Conservation (phyloP, 1,140 invertebrate species). For the Globodera rostochiensis region DNA sequence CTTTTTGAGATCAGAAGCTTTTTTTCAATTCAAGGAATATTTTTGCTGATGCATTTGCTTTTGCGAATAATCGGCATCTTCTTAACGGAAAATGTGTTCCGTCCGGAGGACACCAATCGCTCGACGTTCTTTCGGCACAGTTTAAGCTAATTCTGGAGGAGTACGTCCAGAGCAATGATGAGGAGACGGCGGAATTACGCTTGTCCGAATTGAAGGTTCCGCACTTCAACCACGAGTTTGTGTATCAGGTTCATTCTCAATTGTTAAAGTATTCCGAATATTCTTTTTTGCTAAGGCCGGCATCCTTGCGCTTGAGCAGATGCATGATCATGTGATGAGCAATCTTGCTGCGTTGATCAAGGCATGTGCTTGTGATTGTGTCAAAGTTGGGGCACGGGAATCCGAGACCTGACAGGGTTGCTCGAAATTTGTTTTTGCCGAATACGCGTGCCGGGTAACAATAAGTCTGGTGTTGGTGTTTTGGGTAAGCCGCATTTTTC, state of each 20-base stretch:
- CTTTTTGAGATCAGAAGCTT: constrained; percentile 9
- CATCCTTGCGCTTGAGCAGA: constrained; percentile 48
- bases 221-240: constrained; percentile 51
- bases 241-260: constrained; percentile 36
- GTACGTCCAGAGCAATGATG: constrained; percentile 41
- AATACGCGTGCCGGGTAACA: too few relatives aligned
- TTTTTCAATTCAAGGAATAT: constrained; percentile 14
- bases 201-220: constrained; percentile 44
- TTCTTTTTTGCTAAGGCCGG: constrained; percentile 38
- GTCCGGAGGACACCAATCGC: constrained; percentile 37
- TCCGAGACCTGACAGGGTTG: too few relatives aligned
- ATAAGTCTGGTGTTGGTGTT: too few relatives aligned
- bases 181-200: constrained; percentile 37
- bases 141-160: constrained; percentile 47
- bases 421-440: too few relatives aligned
- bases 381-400: constrained; percentile 8
- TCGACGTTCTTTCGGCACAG: constrained; percentile 46
- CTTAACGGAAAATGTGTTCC: constrained; percentile 35
- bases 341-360: constrained; percentile 39
- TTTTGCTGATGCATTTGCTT: constrained; percentile 39
- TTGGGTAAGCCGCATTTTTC: too few relatives aligned
- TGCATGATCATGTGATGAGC: constrained; percentile 47
- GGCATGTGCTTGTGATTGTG: constrained; percentile 11
- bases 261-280: background rate
- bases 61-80: constrained; percentile 33